These are phyloP conservation scores for Spheniscus humboldti DNA, from an alignment of 2,797 vertebrate species.

Conservation along the genomic window DNA sequence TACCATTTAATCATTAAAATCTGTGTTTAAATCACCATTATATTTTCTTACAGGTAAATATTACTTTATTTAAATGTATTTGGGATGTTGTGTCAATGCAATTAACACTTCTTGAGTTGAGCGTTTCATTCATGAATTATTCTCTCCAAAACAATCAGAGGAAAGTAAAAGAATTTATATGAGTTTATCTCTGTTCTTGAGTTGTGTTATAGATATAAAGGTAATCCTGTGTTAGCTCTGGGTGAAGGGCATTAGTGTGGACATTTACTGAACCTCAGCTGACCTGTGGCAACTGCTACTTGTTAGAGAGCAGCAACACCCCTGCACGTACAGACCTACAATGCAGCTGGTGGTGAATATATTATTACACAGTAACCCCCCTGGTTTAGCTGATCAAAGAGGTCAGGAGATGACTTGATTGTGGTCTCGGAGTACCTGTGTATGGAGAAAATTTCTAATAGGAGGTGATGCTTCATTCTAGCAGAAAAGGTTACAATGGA, in stretches of 20 bases:
- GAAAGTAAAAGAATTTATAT: background rate
- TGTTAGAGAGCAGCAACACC: background rate
- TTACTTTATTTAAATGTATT: background rate
- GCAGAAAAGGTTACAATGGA: background rate
- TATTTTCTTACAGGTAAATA: background rate
- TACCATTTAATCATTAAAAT: slow-evolving; percentile 4
- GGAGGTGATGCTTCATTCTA: background rate
- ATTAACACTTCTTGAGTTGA: background rate
- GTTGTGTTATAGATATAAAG: background rate
- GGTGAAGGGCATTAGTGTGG: background rate
- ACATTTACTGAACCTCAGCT: background rate
- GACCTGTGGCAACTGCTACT: slow-evolving; percentile 18
- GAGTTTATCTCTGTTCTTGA: background rate
- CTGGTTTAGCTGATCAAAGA: background rate
- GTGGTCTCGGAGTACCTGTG: background rate
- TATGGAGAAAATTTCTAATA: background rate
- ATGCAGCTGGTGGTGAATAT: background rate
- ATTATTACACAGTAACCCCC: background rate
- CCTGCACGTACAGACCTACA: background rate
- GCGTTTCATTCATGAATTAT: background rate
- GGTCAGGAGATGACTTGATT: background rate
- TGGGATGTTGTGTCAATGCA: background rate
- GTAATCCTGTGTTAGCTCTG: background rate
- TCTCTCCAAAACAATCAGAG: background rate
- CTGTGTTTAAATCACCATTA: background rate